Base-by-base conservation (phyloP, 2,113 vertebrate species). In the Dasyurus viverrinus region DNA sequence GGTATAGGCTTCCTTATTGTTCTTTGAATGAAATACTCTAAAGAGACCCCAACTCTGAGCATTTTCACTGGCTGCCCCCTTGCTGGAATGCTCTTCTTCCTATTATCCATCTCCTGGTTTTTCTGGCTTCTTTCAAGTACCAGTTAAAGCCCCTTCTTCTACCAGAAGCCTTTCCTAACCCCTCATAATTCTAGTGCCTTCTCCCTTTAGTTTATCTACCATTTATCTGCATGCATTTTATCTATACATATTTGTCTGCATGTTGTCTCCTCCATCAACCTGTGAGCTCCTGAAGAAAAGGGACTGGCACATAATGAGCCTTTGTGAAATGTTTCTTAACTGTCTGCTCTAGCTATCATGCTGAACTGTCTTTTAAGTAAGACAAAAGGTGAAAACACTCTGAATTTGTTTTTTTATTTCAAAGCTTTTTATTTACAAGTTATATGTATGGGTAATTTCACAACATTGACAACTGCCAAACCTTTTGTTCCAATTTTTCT, bases 241-340 rank as follows among this genome's bases (percentile, higher is more conserved):
- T 47, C 84, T 23, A 53, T 76, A 91, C 57, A n/a, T 92, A 89
- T 27, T 93, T 48, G 27, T 26, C 89, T 95, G 30, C 27, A 2
- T 46, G 24, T 92, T 57, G 11, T 47, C 42, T 53, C 68, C 53
- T 53, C 57, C 26, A 36, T 46, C 89, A 90, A 11, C 54, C 14
- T 91, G 93, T 76, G 36, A 94, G 23, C 12, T 95, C 10, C 22
- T 89, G 76, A 26, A 91, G 23, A 92, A 36, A 30, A 93, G 50
- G 46, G 0, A 46, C 7, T n/a, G 16, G 14, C 3, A 46, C 16
- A 54, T 50, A 53, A 36, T 48, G 4, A 47, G 0, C 48, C 2
- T 7, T 53, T 42, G 42, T 3, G 36, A 76, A 84, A 84, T 84
- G 19, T 22, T 84, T 84, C 6, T 48, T 52, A 11, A n/a, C 68